Percentiles rank a stretch among this genome's conserved stretches.
Conservation (phyloP, 2,888 invertebrate genomes). For the Autographa pulchrina region DNA sequence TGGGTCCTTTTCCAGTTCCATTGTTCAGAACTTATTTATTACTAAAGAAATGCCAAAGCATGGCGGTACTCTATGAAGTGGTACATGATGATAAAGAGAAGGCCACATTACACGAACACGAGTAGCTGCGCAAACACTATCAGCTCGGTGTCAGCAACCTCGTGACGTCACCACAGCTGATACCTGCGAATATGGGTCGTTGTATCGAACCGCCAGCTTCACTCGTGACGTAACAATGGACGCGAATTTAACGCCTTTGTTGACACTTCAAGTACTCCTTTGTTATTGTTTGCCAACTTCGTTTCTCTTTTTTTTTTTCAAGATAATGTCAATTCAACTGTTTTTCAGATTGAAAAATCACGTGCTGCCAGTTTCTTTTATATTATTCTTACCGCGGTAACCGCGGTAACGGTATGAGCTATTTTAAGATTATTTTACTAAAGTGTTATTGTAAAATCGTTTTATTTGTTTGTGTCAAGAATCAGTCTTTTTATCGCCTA, state of each 20-base stretch:
- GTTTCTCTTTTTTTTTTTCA: not conserved
- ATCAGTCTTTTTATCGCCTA: not conserved
- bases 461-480: not conserved
- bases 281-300: not conserved
- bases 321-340: not conserved
- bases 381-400: no score
- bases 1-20: not conserved
- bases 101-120: constrained; percentile 27
- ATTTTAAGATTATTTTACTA: not conserved
- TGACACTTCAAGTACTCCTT: constrained; percentile 5
- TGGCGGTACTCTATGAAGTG: not conserved
- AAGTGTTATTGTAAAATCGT: not conserved
- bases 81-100: constrained; percentile 23
- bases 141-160: constrained; percentile 73
- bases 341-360: not conserved
- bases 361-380: not conserved
- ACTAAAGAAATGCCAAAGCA: not conserved
- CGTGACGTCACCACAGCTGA: constrained; percentile 80
- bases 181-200: constrained; percentile 69
- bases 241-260: constrained; percentile 41
- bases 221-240: constrained; percentile 47
- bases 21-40: not conserved
- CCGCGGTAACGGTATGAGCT: no score
- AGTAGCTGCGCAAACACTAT: constrained; percentile 53
- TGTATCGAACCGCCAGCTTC: constrained; percentile 45